These are phyloP conservation scores for Mesoclemmys tuberculata DNA, from an alignment of 2,113 vertebrate genomes.

Conservation along the genomic window DNA sequence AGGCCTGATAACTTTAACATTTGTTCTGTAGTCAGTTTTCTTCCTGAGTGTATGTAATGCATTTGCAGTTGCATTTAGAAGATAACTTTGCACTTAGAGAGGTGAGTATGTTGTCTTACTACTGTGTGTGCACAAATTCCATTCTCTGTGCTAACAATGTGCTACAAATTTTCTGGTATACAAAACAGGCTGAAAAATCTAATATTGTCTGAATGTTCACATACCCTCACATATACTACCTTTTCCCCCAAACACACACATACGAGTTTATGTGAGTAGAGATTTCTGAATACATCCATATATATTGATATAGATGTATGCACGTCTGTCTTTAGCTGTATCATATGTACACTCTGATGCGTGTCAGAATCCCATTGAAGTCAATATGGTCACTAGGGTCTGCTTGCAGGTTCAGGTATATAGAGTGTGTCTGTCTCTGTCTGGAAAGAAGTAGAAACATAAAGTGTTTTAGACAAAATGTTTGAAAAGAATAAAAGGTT, in stretches of 20 bases:
- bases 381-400: not conserved
- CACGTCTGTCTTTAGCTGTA: not conserved
- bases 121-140: not conserved
- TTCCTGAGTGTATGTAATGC: not conserved
- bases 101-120: not conserved
- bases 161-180: not conserved
- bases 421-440: not conserved
- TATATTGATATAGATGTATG: not conserved
- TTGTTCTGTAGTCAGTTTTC: not conserved
- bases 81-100: not conserved
- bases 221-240: not conserved
- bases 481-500: not conserved
- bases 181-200: not conserved
- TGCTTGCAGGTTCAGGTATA: not conserved
- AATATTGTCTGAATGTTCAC: not conserved
- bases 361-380: not conserved
- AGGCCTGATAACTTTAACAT: not conserved
- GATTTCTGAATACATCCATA: not conserved
- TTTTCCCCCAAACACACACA: not conserved
- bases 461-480: not conserved
- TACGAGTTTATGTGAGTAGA: not conserved
- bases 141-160: not conserved
- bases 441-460: not conserved
- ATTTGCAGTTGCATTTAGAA: not conserved
- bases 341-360: not conserved